Percentiles rank a stretch among this genome's conserved stretches.
phyloP scores from a whole-genome alignment of 2,888 invertebrate species.

The Achlya flavicornis region DNA sequence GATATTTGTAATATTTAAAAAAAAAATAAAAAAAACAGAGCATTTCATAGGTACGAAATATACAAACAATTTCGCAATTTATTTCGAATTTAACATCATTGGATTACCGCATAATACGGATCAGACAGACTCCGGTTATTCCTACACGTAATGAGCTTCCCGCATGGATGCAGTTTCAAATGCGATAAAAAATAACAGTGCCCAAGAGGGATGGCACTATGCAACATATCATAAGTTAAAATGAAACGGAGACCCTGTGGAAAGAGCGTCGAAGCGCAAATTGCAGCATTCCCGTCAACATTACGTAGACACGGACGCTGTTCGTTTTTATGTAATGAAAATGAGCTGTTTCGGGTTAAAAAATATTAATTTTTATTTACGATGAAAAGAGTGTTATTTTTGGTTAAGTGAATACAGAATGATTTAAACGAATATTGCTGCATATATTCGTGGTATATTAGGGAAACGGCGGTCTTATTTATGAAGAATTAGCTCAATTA shows the following conservation, averaged over 20 bases:
- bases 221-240: neutral
- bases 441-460: no score
- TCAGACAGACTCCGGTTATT: constrained; percentile 17
- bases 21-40: no score
- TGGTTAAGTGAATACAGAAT: no score
- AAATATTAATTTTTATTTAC: constrained; percentile 1
- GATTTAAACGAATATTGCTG: no score
- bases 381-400: neutral
- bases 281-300: constrained; percentile 39
- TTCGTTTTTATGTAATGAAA: constrained; percentile 56
- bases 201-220: constrained; percentile 24
- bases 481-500: no score
- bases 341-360: constrained; percentile 32
- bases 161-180: constrained; percentile 32
- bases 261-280: constrained; percentile 35
- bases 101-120: neutral
- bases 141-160: constrained; percentile 37
- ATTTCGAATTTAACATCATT: neutral
- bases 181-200: constrained; percentile 48
- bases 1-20: no score
- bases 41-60: no score
- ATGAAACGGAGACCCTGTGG: neutral
- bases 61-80: neutral
- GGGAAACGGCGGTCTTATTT: no score
- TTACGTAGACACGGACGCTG: constrained; percentile 33